These are phyloP conservation scores for Drosophila takahashii DNA, from an alignment of 1,140 invertebrate species.

Conservation along the genomic window DNA sequence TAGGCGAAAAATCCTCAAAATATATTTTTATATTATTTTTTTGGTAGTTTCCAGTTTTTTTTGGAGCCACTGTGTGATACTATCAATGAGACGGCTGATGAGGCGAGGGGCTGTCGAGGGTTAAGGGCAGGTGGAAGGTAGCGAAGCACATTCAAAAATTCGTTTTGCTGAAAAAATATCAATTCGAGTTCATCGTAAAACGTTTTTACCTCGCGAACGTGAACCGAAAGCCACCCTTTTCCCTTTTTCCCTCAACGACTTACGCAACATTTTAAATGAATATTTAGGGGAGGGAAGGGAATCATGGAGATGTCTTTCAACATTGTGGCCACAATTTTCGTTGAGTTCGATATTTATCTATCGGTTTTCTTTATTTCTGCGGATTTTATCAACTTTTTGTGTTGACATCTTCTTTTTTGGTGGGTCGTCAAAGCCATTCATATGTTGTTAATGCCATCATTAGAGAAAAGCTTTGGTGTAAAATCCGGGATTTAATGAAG, in stretches of 20 bases:
- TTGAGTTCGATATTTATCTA: slow-evolving; percentile 14
- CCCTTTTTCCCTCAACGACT: slow-evolving; percentile 3
- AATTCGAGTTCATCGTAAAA: slow-evolving; percentile 76
- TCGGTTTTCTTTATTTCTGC: background rate
- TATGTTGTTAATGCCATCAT: background rate
- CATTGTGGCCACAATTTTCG: slow-evolving; percentile 24
- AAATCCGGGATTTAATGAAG: background rate
- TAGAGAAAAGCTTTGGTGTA: background rate
- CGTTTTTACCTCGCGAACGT: slow-evolving; percentile 67
- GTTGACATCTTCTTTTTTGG: background rate
- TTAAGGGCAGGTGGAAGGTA: slow-evolving; percentile 11
- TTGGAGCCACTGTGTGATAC: slow-evolving; percentile 11
- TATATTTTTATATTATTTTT: too few species aligned
- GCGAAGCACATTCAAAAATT: slow-evolving; percentile 62
- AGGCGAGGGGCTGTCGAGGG: slow-evolving; percentile 1
- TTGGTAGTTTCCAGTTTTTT: too few species aligned
- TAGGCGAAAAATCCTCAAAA: too few species aligned
- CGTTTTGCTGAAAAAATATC: slow-evolving; percentile 69
- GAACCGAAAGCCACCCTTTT: slow-evolving; percentile 21
- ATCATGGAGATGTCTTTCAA: slow-evolving; percentile 20
- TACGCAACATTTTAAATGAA: slow-evolving; percentile 66
- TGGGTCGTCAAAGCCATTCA: background rate
- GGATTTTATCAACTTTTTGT: background rate
- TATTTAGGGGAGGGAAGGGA: slow-evolving; percentile 44
- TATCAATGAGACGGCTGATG: slow-evolving; percentile 47